Conservation (phyloP, 2,888 invertebrate genomes). For the Agelastica alni region DNA sequence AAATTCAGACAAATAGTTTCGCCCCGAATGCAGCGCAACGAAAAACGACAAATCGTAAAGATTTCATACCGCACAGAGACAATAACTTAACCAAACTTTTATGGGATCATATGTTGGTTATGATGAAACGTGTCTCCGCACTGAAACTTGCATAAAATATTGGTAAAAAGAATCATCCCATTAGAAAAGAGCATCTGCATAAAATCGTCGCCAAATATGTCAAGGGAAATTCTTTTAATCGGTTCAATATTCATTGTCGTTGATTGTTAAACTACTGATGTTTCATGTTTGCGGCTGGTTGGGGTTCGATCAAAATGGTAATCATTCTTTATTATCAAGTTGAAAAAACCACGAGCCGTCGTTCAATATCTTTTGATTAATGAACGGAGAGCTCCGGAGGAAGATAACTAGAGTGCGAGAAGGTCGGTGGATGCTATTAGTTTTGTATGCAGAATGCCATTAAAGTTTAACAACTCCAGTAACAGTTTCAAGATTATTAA, state of each 20-base stretch:
- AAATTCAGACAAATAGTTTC: background rate
- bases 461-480: conserved; percentile 26
- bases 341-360: conserved; percentile 17
- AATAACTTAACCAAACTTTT: too few relatives aligned
- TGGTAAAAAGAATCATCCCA: too few relatives aligned
- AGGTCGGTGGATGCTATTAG: conserved; percentile 24
- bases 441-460: conserved; percentile 30
- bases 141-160: too few relatives aligned
- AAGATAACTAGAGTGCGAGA: conserved; percentile 10
- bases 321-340: conserved; percentile 22
- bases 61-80: too few relatives aligned
- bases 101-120: too few relatives aligned
- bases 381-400: conserved; percentile 16
- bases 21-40: too few relatives aligned
- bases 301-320: conserved; percentile 14
- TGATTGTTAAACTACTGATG: background rate
- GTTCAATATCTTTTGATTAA: conserved; percentile 24
- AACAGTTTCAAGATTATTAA: conserved; percentile 15
- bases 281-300: background rate
- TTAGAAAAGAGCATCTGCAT: too few relatives aligned
- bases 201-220: background rate
- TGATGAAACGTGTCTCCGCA: too few relatives aligned
- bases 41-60: too few relatives aligned
- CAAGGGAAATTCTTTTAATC: background rate
- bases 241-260: background rate